Base-by-base conservation (phyloP, 2,113 vertebrate genomes). In the Calidris pugnax region DNA sequence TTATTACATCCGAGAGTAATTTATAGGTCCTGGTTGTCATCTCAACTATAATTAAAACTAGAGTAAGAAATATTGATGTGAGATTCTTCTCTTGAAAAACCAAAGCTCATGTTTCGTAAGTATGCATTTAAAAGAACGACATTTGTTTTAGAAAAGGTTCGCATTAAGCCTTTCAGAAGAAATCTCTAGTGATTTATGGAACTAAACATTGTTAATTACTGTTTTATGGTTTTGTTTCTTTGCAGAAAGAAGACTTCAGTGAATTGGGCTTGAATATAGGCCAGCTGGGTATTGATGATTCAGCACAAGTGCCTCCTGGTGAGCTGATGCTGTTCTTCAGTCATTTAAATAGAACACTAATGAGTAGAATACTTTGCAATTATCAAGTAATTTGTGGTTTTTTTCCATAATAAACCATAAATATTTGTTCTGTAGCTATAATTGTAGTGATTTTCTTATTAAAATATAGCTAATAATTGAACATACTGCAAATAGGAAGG, bases 241-340 rank as follows among this genome's bases (percentile, higher is more conserved):
- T 98, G 83, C 97, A 99, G 99, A 99, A 99, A 95, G 98, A 98
- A 94, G 98, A 98, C 50, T 99, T 99, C 95, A 91, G 98, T 24
- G 99, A 99, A 95, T 98, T 99, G 33, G 98, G 98, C 94, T 98
- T 99, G 97, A 98, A 96, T 93, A 96, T 90, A 39, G 98, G 99
- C 69, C 99, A 99, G 79, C 87, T 99, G 76, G 99, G 99, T 88
- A 99, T 99, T 86, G 99, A 99, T 95, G 99, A 99, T 95, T 98
- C 99, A 50, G 98, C 98, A 24, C 98, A 99, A 94, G 98, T 99
- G 51, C 98, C 99, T 96, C 98, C 99, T 98, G 99, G 99, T 99
- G 97, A 91, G 96, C 55, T 75, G n/a, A 74, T 90, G 24, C 71
- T 95, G 47, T 97, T 74, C 93, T 87, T 80, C 53, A 73, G 18